Base-by-base conservation (phyloP, 1,140 invertebrate species). In the Epicauta chinensis region DNA sequence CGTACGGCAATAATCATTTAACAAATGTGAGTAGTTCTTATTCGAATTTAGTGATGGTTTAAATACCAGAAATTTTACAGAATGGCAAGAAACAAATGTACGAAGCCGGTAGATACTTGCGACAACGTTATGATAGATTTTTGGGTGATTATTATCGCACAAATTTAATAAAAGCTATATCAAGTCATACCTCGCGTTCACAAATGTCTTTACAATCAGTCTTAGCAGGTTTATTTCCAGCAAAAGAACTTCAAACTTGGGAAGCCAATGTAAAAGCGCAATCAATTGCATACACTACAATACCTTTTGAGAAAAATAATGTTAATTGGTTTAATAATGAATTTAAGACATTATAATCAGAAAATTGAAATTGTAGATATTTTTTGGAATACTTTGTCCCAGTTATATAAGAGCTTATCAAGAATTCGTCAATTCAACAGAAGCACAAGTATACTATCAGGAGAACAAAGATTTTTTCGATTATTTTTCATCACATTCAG, bases 201-300 rank as follows among this genome's bases (percentile, higher is more conserved):
- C 77, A 81, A 63, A 78, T 78, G 74, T 79, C 75, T 5, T 69
- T 73, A 0, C 80, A 85, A 63, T 76, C 81, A 31, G 77, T 92
- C 44, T 73, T 96, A 17, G 89, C 91, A 3, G 90, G 88, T 13
- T 72, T 96, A 31, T 95, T 82, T 72, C 86, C 85, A 11, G 90
- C 91, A 1, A 67, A 68, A 16, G 70, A 76, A 3, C 71, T 80
- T 30, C 81, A 89, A 60, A 72, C 79, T 41, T 91, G 91, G 79
- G 77, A 89, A 58, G 65, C 74, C 0, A 70, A 80, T 38, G 4
- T 23, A 23, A 71, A 68, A 0, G 96, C 93, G 93, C 87, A 90
- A 60, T 92, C 93, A 0, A 82, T 96, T 58, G 88, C 92, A 1
- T 82, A 95, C 30, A 59, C 59, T 40, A 58, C 45, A 17, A n/a